Base-by-base conservation (phyloP, 2,888 invertebrate genomes). In the Achlya flavicornis region DNA sequence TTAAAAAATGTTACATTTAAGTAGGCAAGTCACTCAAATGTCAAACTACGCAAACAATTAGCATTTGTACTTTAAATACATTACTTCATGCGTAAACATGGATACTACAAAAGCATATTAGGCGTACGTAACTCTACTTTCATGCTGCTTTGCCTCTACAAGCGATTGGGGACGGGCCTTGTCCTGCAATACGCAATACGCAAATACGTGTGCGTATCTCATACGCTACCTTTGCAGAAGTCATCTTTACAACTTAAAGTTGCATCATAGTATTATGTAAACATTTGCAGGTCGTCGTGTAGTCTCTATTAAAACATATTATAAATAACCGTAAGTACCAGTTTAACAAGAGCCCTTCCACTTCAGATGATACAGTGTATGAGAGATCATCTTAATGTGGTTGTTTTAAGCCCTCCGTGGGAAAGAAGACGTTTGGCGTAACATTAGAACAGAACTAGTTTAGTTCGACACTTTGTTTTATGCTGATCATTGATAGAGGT, bases 191-290 rank as follows among this genome's bases (percentile, higher is more conserved):
- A 41, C 26, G 60, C 53, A 53, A 53, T 16, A 60, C 19, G 60
- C 60, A 60, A 60, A 60, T 60, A 43, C 43, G 11, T 19, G 19
- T 19, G 19, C 10, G 16, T 12, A 41, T 59, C 60, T 59, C 35
- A 41, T 60, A 41, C 41, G 35, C 16, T 41, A 41, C 60, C 19
- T 60, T 41, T 60, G 60, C 35, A 60, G 41, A 59, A 60, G 60
- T 65, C 62, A 71, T 72, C 63, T 73, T 70, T 46, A 71, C 71
- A 74, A 73, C 63, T n/a, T 60, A 1, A 35, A 66, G 73, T 85
- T 84, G 79, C 86, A 70, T 83, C 81, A 87, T 69, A 67, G 66
- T 68, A 73, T 88, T 86, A 86, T 83, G 85, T 85, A 85, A 88
- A 84, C 81, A 73, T 84, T 87, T 86, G 87, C n/a, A 85, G 80